phyloP scores from a whole-genome alignment of 2,888 invertebrate genomes.

The Cephus runcator region DNA sequence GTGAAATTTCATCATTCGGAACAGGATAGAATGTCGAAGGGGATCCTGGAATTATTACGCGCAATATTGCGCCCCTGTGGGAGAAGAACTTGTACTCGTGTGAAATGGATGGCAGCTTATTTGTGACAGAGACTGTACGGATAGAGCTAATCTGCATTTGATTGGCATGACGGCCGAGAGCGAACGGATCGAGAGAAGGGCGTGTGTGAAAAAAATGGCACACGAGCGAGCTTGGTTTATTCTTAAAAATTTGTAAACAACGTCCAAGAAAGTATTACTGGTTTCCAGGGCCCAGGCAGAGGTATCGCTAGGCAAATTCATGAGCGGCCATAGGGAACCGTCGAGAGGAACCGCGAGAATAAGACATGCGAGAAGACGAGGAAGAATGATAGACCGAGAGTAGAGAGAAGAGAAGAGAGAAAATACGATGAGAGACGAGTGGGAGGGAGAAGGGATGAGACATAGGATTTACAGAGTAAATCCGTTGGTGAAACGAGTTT shows the following conservation, averaged over 20 bases:
- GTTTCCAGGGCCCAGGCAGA: background rate
- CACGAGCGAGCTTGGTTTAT: too few species aligned
- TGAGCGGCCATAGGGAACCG: background rate
- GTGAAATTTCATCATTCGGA: too few species aligned
- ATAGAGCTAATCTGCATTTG: constrained; percentile 1
- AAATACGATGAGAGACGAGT: background rate
- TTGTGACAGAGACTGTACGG: background rate
- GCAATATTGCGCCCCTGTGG: background rate
- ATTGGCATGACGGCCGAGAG: background rate
- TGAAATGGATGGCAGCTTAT: background rate
- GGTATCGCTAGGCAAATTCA: background rate
- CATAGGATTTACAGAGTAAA: background rate
- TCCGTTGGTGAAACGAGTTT: too few species aligned
- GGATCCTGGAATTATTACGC: too few species aligned
- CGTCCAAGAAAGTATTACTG: background rate
- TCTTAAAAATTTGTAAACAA: too few species aligned
- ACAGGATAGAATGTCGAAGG: too few species aligned
- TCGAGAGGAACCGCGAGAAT: too few species aligned
- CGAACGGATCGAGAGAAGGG: too few species aligned
- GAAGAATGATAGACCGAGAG: background rate
- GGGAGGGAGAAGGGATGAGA: background rate
- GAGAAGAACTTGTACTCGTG: background rate
- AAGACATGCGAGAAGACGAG: background rate
- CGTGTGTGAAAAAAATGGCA: too few species aligned
- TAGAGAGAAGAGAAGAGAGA: background rate